Conservation (phyloP, 30 jellyfish, hydroid and myxozoan genomes). For the Cassiopea andromeda region DNA sequence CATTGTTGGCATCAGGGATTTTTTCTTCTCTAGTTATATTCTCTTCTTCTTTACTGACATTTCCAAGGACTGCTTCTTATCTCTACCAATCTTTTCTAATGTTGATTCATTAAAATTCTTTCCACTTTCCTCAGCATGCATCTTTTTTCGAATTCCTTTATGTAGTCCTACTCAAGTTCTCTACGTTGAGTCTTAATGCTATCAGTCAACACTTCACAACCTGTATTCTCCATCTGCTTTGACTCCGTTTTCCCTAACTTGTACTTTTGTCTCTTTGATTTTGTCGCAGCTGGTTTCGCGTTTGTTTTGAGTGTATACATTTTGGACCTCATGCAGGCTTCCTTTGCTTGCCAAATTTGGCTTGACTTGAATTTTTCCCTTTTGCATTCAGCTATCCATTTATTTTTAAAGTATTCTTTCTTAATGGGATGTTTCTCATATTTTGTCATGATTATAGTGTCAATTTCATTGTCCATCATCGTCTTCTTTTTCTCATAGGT, state of each 20-base stretch:
- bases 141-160: not conserved
- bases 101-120: not conserved
- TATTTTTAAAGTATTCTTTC: not conserved
- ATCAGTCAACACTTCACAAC: not conserved
- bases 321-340: not conserved
- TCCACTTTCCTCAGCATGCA: not conserved
- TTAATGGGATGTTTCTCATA: not conserved
- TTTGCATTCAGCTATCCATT: not conserved
- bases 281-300: not conserved
- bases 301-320: not conserved
- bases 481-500: not conserved
- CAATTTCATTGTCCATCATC: not conserved
- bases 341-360: not conserved
- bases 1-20: not conserved
- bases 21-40: not conserved
- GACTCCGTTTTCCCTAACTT: not conserved
- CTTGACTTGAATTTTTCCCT: not conserved
- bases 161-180: not conserved
- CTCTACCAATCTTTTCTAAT: not conserved
- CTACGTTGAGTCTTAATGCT: not conserved
- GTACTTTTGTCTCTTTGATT: not conserved
- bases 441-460: not conserved
- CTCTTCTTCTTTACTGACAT: not conserved
- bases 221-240: not conserved
- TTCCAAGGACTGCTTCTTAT: not conserved